phyloP scores from a whole-genome alignment of 2,888 invertebrate species.

The Stratiomys singularior region DNA sequence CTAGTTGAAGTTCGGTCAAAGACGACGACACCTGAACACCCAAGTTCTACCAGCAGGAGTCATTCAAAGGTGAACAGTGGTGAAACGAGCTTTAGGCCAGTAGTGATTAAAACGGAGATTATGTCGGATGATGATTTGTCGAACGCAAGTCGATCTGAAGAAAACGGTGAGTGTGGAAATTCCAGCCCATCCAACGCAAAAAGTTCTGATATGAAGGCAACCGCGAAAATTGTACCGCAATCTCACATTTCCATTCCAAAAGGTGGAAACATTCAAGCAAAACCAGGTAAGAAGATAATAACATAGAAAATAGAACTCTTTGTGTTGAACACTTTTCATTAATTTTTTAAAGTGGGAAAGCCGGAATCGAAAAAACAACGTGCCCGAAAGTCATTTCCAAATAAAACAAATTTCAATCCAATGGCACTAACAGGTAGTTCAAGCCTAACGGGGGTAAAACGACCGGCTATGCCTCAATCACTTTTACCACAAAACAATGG shows the following conservation, averaged over 20 bases:
- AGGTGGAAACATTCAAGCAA: neutral
- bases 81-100: neutral
- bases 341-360: conserved; percentile 39
- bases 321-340: too few relatives aligned
- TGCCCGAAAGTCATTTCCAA: conserved; percentile 64
- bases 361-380: conserved; percentile 51
- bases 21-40: conserved; percentile 34
- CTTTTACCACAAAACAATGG: conserved; percentile 55
- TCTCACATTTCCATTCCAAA: neutral
- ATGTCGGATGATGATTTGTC: conserved; percentile 56
- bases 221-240: neutral
- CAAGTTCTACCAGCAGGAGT: neutral
- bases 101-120: conserved; percentile 60
- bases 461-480: conserved; percentile 49
- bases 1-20: conserved; percentile 26
- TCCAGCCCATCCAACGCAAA: neutral
- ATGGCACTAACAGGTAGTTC: conserved; percentile 24
- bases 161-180: conserved; percentile 23
- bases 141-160: conserved; percentile 34
- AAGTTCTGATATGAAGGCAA: neutral
- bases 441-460: conserved; percentile 20
- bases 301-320: neutral
- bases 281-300: neutral
- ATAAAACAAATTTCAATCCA: conserved; percentile 48
- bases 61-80: neutral